These are phyloP conservation scores for Enteromius unitaeniatus DNA, from an alignment of 2,797 vertebrate genomes.

Conservation along the genomic window DNA sequence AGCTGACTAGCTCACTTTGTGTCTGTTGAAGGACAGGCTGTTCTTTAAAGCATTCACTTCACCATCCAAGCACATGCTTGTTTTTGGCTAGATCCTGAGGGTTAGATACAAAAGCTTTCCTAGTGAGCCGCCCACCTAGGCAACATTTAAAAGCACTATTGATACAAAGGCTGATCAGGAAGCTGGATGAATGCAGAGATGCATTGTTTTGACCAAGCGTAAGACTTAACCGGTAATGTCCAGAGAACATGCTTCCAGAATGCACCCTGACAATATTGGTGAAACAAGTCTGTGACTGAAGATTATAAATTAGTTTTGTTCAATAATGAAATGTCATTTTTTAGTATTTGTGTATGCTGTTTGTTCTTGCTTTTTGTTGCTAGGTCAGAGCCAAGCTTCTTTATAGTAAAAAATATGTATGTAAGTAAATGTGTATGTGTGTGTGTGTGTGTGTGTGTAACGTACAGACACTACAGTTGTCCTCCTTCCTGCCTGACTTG, in stretches of 20 bases:
- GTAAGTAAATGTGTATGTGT: too few relatives aligned
- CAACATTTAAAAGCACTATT: neutral
- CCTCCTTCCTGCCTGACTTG: neutral
- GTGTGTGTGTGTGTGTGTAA: neutral
- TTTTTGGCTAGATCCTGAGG: neutral
- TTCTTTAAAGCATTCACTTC: slow-evolving; percentile 7
- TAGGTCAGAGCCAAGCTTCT: neutral
- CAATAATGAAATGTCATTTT: neutral
- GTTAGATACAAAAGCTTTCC: neutral
- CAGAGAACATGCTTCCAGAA: neutral
- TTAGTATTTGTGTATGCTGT: neutral
- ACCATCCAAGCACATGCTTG: neutral
- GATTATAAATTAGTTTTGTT: neutral
- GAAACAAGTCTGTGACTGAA: neutral
- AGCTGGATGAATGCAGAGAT: neutral
- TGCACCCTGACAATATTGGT: neutral
- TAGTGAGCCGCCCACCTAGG: neutral
- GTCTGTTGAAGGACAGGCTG: neutral
- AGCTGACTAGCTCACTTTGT: slow-evolving; percentile 6
- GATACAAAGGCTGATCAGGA: neutral
- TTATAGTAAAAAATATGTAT: too few relatives aligned
- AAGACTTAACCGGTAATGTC: neutral
- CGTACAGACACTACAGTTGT: neutral
- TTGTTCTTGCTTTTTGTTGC: neutral
- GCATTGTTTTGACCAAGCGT: neutral